Conservation (phyloP, 2,888 invertebrate species). For the Ochropacha duplaris region DNA sequence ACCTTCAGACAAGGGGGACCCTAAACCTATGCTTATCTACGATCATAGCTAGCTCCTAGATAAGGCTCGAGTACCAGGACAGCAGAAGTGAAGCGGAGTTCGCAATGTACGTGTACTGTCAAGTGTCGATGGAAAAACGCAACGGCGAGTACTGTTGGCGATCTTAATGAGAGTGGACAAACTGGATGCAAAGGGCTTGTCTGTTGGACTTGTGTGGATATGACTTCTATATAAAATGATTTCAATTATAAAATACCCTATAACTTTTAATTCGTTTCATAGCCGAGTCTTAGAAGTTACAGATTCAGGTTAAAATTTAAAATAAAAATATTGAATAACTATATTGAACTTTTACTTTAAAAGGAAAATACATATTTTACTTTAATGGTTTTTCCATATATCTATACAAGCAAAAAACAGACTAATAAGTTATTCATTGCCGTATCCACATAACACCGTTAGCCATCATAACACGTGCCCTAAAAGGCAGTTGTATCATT, state of each 20-base stretch:
- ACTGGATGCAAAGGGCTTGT: constrained; percentile 70
- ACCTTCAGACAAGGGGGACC: not conserved
- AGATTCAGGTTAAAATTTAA: not conserved
- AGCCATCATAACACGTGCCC: constrained; percentile 72
- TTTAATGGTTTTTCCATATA: not conserved
- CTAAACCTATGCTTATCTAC: constrained; percentile 58
- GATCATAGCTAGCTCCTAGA: constrained; percentile 77
- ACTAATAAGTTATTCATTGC: constrained; percentile 11
- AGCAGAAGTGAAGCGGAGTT: constrained; percentile 57
- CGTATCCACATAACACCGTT: constrained; percentile 59
- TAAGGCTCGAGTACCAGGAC: constrained; percentile 63
- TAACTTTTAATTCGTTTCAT: no score
- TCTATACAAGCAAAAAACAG: not conserved
- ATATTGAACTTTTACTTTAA: not conserved
- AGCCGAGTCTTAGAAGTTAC: no score
- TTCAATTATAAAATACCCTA: not conserved
- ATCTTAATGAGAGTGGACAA: constrained; percentile 82
- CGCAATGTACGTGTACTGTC: constrained; percentile 45
- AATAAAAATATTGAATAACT: not conserved
- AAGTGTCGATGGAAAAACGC: constrained; percentile 69
- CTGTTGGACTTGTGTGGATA: constrained; percentile 47
- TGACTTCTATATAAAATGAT: constrained; percentile 12
- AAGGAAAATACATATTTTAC: not conserved
- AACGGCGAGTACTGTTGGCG: constrained; percentile 58
- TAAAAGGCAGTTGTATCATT: constrained; percentile 80